Conservation (phyloP, 1,140 invertebrate genomes). For the Scaptomyza hsui region DNA sequence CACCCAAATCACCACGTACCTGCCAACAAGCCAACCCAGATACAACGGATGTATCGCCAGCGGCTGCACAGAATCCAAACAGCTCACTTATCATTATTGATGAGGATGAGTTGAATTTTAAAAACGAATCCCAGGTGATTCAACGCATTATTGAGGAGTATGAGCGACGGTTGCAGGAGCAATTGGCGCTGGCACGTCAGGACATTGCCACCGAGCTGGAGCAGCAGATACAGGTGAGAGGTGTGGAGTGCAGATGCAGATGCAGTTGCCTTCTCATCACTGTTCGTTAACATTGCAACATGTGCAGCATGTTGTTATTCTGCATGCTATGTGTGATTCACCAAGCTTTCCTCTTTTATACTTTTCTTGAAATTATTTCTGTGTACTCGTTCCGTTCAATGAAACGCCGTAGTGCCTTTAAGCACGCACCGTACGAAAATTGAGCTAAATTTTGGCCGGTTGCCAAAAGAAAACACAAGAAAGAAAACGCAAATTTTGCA, state of each 20-base stretch:
- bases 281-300: not conserved
- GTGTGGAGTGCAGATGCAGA: constrained; percentile 16
- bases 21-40: constrained; percentile 26
- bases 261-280: too few relatives aligned
- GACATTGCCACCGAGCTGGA: constrained; percentile 87
- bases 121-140: constrained; percentile 83
- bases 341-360: constrained; percentile 4
- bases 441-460: constrained; percentile 47
- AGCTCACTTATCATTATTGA: constrained; percentile 79
- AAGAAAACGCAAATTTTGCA: constrained; percentile 13
- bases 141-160: constrained; percentile 84
- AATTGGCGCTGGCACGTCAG: constrained; percentile 86
- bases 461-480: constrained; percentile 49
- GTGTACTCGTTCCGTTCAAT: constrained; percentile 14
- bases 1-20: constrained; percentile 52
- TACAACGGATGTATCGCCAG: not conserved
- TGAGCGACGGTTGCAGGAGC: constrained; percentile 85
- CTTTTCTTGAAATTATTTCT: constrained; percentile 18
- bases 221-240: constrained; percentile 87
- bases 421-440: constrained; percentile 41
- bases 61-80: constrained; percentile 37
- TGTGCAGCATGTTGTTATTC: constrained; percentile 11
- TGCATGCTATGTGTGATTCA: constrained; percentile 44
- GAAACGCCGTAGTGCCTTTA: constrained; percentile 11
- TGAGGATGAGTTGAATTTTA: constrained; percentile 76